phyloP scores from a whole-genome alignment of 2,113 vertebrate species.

The Pseudorectes ferrugineus region DNA sequence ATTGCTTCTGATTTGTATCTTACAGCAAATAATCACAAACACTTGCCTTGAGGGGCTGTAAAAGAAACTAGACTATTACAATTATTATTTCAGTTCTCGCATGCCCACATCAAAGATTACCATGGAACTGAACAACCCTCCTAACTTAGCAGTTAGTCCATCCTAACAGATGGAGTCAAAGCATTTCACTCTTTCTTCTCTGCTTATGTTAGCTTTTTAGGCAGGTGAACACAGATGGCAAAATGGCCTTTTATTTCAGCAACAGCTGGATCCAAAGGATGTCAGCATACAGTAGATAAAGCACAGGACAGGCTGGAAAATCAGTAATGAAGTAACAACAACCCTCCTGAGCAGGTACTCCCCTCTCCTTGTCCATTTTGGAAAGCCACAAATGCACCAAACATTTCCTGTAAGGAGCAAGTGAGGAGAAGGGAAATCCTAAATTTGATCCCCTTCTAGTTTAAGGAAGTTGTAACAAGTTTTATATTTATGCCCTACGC shows the following conservation, averaged over 20 bases:
- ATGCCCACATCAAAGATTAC: not conserved
- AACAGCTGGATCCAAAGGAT: not conserved
- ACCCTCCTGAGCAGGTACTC: not conserved
- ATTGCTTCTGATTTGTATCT: not conserved
- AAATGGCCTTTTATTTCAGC: not conserved
- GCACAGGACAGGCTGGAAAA: not conserved
- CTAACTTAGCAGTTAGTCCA: not conserved
- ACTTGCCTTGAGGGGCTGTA: not conserved
- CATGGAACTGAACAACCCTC: rapidly evolving
- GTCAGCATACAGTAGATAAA: not conserved
- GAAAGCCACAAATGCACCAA: not conserved
- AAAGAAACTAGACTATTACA: not conserved
- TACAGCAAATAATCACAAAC: not conserved
- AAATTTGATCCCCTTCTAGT: not conserved
- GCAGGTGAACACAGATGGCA: not conserved
- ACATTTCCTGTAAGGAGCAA: not conserved
- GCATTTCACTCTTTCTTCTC: not conserved
- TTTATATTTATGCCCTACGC: not conserved
- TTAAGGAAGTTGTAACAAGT: not conserved
- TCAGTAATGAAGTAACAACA: not conserved
- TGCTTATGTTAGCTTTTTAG: not conserved
- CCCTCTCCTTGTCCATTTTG: not conserved
- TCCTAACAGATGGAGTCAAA: not conserved
- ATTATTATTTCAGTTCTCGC: not conserved
- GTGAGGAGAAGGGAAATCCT: not conserved